Base-by-base conservation (phyloP, 2,797 vertebrate species). In the Thalassophryne amazonica region DNA sequence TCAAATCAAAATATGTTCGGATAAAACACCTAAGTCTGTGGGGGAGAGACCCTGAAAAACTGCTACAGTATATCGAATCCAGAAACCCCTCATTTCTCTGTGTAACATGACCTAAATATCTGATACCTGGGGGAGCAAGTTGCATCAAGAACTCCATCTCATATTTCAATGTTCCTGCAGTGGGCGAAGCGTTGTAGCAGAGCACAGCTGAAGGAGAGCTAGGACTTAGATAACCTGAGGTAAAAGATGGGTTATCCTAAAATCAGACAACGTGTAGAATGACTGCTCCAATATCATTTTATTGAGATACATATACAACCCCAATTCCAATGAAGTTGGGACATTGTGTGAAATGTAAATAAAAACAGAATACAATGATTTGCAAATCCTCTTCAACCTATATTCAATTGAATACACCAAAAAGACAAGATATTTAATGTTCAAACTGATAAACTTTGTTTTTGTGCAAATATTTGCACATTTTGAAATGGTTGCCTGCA, bases 31-130 rank as follows among this genome's bases (percentile, higher is more conserved):
- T 72, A 82, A 69, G 73, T 81, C 70, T 71, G 67, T 47, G 37
- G 55, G 65, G 69, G 46, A 75, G 60, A 79, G 58, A 69, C 66
- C 69, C 66, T 77, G 63, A 77, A 83, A 86, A 80, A 65, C 75
- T 76, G 85, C 78, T 17, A 32, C 53, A 50, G 49, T 45, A 58
- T 54, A 74, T 76, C 85, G 69, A 83, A 73, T 75, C 60, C 65
- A 63, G 62, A 77, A 66, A 79, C 67, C 58, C 73, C 62, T 72
- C 55, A 65, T 79, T 82, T 78, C 68, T 78, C 60, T 66, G 53
- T 63, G 67, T 75, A 78, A 70, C 54, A 24, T 86, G 86, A 86
- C 88, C 86, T 82, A 86, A 86, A n/a, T 88, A 89, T 73, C 51
- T 66, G 29, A 28, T 76, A 81, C 86, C 75, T 75, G 48, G 17